Base-by-base conservation (phyloP, 2,888 invertebrate genomes). In the Lasioglossum figueresi region DNA sequence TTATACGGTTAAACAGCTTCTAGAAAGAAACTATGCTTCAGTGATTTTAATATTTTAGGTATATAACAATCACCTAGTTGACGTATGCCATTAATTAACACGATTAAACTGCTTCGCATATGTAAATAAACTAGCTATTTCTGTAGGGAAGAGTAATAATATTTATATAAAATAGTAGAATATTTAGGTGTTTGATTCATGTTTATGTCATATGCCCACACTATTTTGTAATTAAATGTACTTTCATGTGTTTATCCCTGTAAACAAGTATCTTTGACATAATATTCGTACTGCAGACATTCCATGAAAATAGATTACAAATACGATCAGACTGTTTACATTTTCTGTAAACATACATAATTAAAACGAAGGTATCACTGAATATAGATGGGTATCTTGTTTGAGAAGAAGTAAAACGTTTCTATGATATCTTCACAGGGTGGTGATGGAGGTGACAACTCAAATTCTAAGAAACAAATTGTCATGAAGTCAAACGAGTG, bases 401-500 rank as follows among this genome's bases (percentile, higher is more conserved):
- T 31, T 52, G 76, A 82, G 80, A 80, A 76, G 76, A 83, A 83
- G 80, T 86, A 82, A 84, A 84, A 83, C 76, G 91, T 92, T 90
- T 90, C 84, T 91, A 85, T 93, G 88, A 88, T 93, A 89, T 92
- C 89, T 95, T 93, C 93, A 83, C 94, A 96, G 96, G 96, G 95
- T 92, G 95, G 95, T 94, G 95, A 95, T 92, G 95, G 95, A 92
- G 95, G 94, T 92, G 96, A 95, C 94, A 95, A 95, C 95, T 95
- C 95, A 94, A 95, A 95, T 93, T 94, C 95, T 94, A 95, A 95
- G 95, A 96, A 95, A 93, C 94, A 91, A 88, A 92, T 93, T 93
- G 92, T 95, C 94, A 96, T 96, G 96, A 96, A 96, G 95, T 96
- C 96, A 93, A 96, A 96, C 95, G 96, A 96, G 94, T 96, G 96